Percentiles rank a stretch among this genome's conserved stretches.
Evolutionary conservation across 2,113 vertebrate species (phyloP).

Genomic region (Urocynchramus pylzowi): DNA sequence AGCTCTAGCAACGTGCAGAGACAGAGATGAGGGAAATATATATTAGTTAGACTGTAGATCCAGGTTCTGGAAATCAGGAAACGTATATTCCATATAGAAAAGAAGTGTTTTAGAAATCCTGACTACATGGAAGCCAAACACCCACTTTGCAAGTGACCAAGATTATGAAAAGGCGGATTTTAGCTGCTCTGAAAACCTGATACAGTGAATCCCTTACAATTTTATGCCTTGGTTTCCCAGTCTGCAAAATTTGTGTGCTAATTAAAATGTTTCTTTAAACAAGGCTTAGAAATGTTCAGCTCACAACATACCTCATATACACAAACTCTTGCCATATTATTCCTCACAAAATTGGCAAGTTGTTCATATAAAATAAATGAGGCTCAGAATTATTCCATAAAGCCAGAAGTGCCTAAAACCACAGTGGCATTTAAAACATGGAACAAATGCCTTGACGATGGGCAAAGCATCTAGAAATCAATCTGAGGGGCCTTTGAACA

Average conservation of each 20-base stretch:
- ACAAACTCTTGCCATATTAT: background rate
- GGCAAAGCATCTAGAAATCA: conserved; percentile 20
- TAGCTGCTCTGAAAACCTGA: background rate
- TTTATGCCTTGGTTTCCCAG: background rate
- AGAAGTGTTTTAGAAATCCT: background rate
- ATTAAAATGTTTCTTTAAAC: background rate
- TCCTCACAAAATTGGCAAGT: conserved; percentile 16
- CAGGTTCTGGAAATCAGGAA: background rate
- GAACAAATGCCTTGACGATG: background rate
- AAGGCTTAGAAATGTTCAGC: background rate
- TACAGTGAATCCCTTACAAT: background rate
- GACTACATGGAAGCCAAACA: background rate
- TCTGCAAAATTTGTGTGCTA: background rate
- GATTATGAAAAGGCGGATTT: background rate
- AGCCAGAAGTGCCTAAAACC: conserved; percentile 7
- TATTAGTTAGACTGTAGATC: background rate
- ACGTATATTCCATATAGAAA: background rate
- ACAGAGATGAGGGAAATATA: background rate
- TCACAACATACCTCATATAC: background rate
- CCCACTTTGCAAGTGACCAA: background rate
- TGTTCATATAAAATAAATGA: conserved; percentile 42
- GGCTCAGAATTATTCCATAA: conserved; percentile 23
- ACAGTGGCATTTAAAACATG: background rate
- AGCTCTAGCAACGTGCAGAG: background rate
- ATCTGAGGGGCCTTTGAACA: background rate